Evolutionary conservation across 1,140 invertebrate species (phyloP).

Genomic region (Sitodiplosis mosellana): DNA sequence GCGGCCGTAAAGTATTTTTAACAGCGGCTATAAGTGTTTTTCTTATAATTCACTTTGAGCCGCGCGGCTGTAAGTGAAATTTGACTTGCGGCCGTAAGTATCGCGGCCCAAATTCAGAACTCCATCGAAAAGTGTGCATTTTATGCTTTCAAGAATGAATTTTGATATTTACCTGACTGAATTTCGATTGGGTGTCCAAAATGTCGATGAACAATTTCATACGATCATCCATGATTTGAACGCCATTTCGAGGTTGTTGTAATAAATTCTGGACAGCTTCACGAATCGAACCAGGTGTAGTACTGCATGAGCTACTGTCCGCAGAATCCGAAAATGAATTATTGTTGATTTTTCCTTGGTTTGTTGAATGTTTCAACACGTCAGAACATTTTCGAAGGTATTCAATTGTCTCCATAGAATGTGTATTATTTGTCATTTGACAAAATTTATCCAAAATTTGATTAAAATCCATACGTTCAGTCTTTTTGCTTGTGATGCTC

Average conservation of each 20-base stretch:
- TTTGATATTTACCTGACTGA: slow-evolving; percentile 45
- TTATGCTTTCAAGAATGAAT: background rate
- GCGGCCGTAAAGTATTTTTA: too few species aligned
- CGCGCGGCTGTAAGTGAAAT: too few species aligned
- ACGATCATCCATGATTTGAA: slow-evolving; percentile 55
- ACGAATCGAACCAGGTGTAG: slow-evolving; percentile 33
- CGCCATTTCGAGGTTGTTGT: slow-evolving; percentile 45
- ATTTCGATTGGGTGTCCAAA: slow-evolving; percentile 55
- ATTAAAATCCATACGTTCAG: slow-evolving; percentile 14
- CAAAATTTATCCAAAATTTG: slow-evolving; percentile 24
- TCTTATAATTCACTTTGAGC: too few species aligned
- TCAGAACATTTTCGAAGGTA: slow-evolving; percentile 25
- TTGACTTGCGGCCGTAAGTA: too few species aligned
- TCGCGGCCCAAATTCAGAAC: too few species aligned
- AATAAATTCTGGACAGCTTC: slow-evolving; percentile 49
- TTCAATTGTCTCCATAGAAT: slow-evolving; percentile 24
- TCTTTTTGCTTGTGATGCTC: background rate
- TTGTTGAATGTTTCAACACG: slow-evolving; percentile 19
- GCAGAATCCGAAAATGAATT: slow-evolving; percentile 9
- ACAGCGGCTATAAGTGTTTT: too few species aligned
- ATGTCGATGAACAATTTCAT: slow-evolving; percentile 61
- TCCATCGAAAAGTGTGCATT: background rate
- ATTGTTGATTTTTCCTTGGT: slow-evolving; percentile 18
- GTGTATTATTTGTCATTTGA: slow-evolving; percentile 23
- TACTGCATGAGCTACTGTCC: slow-evolving; percentile 23